Evolutionary conservation across 2,888 invertebrate genomes (phyloP), one percentile per base, ranked within the genome.

Genomic region (Charanyca ferruginea): DNA sequence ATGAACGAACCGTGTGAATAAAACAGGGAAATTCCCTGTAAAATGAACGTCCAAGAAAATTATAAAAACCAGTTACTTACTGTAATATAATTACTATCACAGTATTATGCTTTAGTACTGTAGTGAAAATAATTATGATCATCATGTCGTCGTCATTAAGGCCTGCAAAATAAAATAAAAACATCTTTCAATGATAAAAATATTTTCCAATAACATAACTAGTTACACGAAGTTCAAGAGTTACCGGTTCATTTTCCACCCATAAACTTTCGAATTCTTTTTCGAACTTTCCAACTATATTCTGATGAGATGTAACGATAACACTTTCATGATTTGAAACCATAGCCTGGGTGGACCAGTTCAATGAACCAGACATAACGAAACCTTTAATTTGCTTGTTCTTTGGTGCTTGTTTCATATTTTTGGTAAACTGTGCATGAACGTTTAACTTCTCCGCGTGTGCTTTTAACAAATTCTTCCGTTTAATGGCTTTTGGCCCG

Each of bases 311-410:
- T 11, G 97, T 97, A 47, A 98, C 96, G 20, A 97, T 88, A 8
- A 97, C 93, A 86, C 97, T 97, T 87, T 98, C 98, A 83, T 96
- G 96, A 88, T 98, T 98, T 16, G 97, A 97, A 68, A 96, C 96
- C 87, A 97, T 96, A 1, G 97, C 98, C 80, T 97, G 96, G 70
- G 96, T 95, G 1, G 98, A 98, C 97, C 98, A 98, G 89, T 98
- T 98, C 69, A 97, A 95, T 51, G 97, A 97, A 44, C 98, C 98
- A 70, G 96, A 96, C 85, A 98, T 96, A 16, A 98, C 90, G 54
- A 97, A 94, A 63, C 94, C 93, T 83, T 87, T 93, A 1, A 83
- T 70, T 58, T 77, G 80, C 70, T 90, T 94, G 5, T 70, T 72
- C 83, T 91, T 93, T n/a, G 64, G 42, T 53, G 79, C 70, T 72